Evolutionary conservation across 1,140 invertebrate species (phyloP).

Genomic region (Capitella teleta): DNA sequence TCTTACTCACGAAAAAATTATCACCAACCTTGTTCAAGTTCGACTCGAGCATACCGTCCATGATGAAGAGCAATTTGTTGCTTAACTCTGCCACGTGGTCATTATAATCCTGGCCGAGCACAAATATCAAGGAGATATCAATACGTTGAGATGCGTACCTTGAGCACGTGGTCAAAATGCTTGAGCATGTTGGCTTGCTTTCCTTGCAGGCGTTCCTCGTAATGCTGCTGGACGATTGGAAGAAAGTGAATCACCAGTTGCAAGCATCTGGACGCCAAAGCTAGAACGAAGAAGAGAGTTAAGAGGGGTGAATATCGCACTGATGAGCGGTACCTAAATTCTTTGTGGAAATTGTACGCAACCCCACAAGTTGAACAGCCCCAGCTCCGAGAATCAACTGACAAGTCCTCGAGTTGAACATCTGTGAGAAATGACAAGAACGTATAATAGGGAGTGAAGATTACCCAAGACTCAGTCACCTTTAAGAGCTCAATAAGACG

Average conservation of each 20-base stretch:
- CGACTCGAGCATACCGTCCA: slow-evolving; percentile 65
- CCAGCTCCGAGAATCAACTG: slow-evolving; percentile 90
- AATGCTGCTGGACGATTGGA: slow-evolving; percentile 44
- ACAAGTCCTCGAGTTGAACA: slow-evolving; percentile 86
- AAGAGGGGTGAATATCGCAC: not conserved
- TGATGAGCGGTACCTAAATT: slow-evolving; percentile 55
- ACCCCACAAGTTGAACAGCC: slow-evolving; percentile 80
- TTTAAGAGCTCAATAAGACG: slow-evolving; percentile 59
- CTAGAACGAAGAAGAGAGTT: slow-evolving; percentile 33
- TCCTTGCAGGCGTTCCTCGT: slow-evolving; percentile 36
- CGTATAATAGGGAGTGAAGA: not conserved
- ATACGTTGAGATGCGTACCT: slow-evolving; percentile 22
- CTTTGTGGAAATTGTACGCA: slow-evolving; percentile 91
- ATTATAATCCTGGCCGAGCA: slow-evolving; percentile 65
- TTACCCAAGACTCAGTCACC: not conserved
- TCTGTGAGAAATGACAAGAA: slow-evolving; percentile 41
- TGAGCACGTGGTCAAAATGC: slow-evolving; percentile 46
- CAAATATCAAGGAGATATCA: not conserved
- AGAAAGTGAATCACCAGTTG: slow-evolving; percentile 54
- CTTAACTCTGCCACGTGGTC: slow-evolving; percentile 85
- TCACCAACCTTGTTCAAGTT: slow-evolving; percentile 9
- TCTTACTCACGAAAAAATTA: not conserved
- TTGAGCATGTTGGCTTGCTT: slow-evolving; percentile 42
- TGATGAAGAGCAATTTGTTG: slow-evolving; percentile 77
- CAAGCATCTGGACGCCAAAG: slow-evolving; percentile 72